Evolutionary conservation across 2,888 invertebrate species (phyloP), one percentile per base, ranked within the genome.

Genomic region (Himalopsyche tibetana): DNA sequence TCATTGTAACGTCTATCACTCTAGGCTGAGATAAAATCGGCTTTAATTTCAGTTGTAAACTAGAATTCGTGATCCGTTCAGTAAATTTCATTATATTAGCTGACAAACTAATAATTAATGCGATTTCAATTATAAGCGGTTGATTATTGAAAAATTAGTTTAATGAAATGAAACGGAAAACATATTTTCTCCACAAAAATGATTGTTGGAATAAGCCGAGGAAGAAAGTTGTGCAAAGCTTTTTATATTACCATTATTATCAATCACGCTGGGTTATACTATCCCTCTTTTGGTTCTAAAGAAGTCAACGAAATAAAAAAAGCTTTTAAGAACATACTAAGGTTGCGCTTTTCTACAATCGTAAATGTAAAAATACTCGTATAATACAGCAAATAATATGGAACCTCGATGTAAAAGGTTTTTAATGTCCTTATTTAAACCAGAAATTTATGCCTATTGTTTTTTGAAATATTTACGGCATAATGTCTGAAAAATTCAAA

Each of bases 401-500:
- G 28, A 63, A 19, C 63, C 11, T 11, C n/a, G 28, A 63, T 63
- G 63, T 63, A 19, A 63, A 63, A 63, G 63, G 63, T 63, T 63
- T 63, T 63, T 63, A 63, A 63, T 63, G 63, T 63, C 63, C 19
- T n/a, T 63, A 63, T 55, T 28, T 82, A 38, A 28, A 55, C 36
- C 51, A 82, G 12, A 36, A 82, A 82, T 45, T 45, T 38, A 82
- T 82, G 56, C 36, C 15, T 38, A 80, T 40, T 40, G 80, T 80
- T 80, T 38, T 42, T 40, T 40, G 38, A 80, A 11, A 17, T 80
- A 80, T 40, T 56, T 56, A 3, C 56, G 5, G 9, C 56, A 56
- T 56, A 19, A 17, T 17, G 17, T 5, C n/a, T 56, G 55, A 56
- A 17, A 19, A 8, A 56, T 56, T 56, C 56, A 56, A 56, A 56